Percentiles rank a stretch among this genome's conserved stretches.
Conservation (phyloP, 2,797 vertebrate species). For the Cetoscarus ocellatus region DNA sequence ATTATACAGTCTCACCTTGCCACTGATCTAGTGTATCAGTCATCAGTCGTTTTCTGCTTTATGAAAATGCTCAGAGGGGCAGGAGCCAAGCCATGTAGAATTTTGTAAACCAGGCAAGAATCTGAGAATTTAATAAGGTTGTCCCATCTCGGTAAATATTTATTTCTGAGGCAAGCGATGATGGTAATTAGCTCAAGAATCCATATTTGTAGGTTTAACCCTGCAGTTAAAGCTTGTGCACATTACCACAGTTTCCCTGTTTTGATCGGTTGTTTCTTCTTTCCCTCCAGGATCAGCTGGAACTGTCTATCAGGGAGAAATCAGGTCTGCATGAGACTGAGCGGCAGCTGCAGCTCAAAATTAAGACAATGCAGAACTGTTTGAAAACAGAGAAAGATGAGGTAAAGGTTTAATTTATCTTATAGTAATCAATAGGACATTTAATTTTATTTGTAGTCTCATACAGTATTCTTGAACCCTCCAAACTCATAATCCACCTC, state of each 20-base stretch:
- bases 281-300: slow-evolving; percentile 91
- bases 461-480: background rate
- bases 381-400: slow-evolving; percentile 98
- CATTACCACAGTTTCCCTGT: background rate
- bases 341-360: slow-evolving; percentile 93
- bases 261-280: background rate
- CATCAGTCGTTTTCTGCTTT: no score
- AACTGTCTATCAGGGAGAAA: slow-evolving; percentile 92
- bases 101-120: no score
- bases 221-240: slow-evolving; percentile 1
- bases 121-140: no score
- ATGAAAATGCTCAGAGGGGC: no score
- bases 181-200: no score
- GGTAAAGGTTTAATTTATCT: slow-evolving; percentile 75
- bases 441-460: background rate
- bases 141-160: no score
- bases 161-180: no score
- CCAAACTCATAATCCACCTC: background rate
- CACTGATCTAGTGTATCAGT: no score
- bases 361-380: slow-evolving; percentile 93
- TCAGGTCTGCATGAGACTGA: slow-evolving; percentile 93
- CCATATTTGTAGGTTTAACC: slow-evolving; percentile 3
- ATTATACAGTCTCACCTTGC: no score
- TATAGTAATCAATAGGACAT: background rate
- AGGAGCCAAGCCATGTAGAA: no score